A percentile compares a stretch with the other conserved stretches of the same genome.
These are phyloP conservation scores for Parochlus steinenii DNA, from an alignment of 2,888 invertebrate genomes.

Conservation along the genomic window DNA sequence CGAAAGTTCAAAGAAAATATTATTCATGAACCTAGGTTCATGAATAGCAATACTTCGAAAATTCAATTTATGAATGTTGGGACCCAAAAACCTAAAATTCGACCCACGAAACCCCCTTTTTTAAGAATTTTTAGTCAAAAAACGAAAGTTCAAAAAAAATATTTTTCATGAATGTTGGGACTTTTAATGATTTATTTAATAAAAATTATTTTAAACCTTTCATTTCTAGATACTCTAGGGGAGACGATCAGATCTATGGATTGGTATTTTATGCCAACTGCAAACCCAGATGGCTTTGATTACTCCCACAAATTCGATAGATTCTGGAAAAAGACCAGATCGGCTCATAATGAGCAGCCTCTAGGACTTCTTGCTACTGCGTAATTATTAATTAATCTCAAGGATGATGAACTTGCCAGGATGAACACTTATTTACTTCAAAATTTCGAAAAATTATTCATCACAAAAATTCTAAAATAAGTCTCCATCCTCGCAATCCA, in stretches of 20 bases:
- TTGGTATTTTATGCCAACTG: slow-evolving; percentile 59
- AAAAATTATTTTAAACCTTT: slow-evolving; percentile 20
- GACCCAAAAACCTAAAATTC: too few species aligned
- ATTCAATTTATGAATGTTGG: too few species aligned
- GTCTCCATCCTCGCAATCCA: background rate
- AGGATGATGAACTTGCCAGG: background rate
- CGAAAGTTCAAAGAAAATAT: too few species aligned
- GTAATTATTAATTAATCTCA: slow-evolving; percentile 16
- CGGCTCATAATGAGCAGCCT: slow-evolving; percentile 30
- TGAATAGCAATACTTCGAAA: too few species aligned
- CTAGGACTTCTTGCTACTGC: slow-evolving; percentile 5
- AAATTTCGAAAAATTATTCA: background rate
- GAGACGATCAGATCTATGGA: slow-evolving; percentile 43
- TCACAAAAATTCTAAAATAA: slow-evolving; percentile 20
- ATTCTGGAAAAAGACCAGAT: slow-evolving; percentile 65
- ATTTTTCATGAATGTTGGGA: too few species aligned
- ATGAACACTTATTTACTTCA: background rate
- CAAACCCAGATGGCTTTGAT: slow-evolving; percentile 66
- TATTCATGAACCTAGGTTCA: too few species aligned
- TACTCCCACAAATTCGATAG: slow-evolving; percentile 56
- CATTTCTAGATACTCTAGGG: slow-evolving; percentile 15
- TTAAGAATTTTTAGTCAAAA: too few species aligned
- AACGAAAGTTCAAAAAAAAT: too few species aligned
- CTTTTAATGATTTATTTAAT: too few species aligned
- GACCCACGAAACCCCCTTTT: too few species aligned